Evolutionary conservation across 2,113 vertebrate genomes (phyloP).

Genomic region (Nycticryphes semicollaris): DNA sequence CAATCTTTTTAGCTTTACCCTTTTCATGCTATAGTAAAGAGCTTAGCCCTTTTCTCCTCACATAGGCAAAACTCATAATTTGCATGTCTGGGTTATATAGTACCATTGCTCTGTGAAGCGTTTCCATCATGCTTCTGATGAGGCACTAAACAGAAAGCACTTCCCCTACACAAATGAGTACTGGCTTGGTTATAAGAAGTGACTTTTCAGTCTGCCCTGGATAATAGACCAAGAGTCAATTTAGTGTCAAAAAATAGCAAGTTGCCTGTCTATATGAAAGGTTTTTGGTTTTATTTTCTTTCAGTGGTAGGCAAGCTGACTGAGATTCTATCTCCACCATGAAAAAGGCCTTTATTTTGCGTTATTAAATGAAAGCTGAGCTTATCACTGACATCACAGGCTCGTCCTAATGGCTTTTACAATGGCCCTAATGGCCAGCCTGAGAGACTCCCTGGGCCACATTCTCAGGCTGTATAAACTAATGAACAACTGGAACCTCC

Average conservation of each 20-base stretch:
- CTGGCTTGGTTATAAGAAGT: neutral
- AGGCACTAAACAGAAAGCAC: neutral
- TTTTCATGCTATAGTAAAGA: neutral
- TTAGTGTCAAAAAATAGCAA: slow-evolving; percentile 7
- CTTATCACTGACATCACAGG: slow-evolving; percentile 43
- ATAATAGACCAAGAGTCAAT: neutral
- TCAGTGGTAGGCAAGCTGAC: neutral
- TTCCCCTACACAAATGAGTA: neutral
- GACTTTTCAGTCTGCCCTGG: neutral
- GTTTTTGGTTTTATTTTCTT: slow-evolving; percentile 25
- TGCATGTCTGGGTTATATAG: neutral
- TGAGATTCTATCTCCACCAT: slow-evolving; percentile 20
- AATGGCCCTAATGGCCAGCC: slow-evolving; percentile 10
- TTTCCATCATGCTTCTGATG: neutral
- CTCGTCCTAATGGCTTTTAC: slow-evolving; percentile 32
- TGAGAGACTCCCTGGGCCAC: slow-evolving; percentile 13
- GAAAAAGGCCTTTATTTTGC: slow-evolving; percentile 50
- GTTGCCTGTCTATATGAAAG: neutral
- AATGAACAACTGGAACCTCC: neutral
- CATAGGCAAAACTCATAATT: neutral
- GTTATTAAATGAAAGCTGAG: slow-evolving; percentile 61
- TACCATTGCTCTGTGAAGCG: neutral
- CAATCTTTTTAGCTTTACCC: neutral
- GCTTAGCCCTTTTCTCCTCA: neutral
- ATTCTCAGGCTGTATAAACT: slow-evolving; percentile 17